Evolutionary conservation across 2,113 vertebrate species (phyloP).

Genomic region (Hirundichthys speculiger): DNA sequence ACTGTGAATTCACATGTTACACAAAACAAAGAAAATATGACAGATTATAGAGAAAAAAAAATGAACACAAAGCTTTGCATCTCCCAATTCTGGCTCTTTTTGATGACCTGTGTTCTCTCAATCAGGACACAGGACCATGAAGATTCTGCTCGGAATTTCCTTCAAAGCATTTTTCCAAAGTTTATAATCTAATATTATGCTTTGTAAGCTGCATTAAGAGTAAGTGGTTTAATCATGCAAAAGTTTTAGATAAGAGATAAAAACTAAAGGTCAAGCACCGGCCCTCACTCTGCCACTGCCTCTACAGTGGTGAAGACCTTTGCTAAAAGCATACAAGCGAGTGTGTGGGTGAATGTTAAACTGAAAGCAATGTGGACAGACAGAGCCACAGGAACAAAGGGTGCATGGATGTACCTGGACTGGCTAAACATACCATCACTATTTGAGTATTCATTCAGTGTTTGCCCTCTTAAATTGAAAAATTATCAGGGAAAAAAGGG

Average conservation of each 20-base stretch:
- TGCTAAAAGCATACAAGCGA: slow-evolving; percentile 43
- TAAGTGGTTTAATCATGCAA: slow-evolving; percentile 76
- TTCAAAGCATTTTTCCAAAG: slow-evolving; percentile 45
- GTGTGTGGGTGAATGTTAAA: slow-evolving; percentile 8
- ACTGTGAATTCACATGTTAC: background rate
- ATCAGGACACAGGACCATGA: slow-evolving; percentile 31
- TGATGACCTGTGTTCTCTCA: slow-evolving; percentile 35
- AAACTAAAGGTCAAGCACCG: slow-evolving; percentile 72
- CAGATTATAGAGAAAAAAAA: background rate
- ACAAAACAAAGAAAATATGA: background rate
- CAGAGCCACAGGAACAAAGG: slow-evolving; percentile 17
- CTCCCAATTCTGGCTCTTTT: background rate
- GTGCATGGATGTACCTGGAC: slow-evolving; percentile 25
- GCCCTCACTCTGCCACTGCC: slow-evolving; percentile 44
- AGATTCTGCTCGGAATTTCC: slow-evolving; percentile 41
- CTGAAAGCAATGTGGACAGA: slow-evolving; percentile 18
- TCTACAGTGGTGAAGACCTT: slow-evolving; percentile 62
- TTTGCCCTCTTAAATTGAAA: slow-evolving; percentile 89
- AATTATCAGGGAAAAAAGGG: slow-evolving; percentile 83
- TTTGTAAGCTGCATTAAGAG: slow-evolving; percentile 71
- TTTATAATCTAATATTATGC: slow-evolving; percentile 67
- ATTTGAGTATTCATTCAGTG: slow-evolving; percentile 83
- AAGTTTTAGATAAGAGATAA: slow-evolving; percentile 78
- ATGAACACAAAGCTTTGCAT: background rate
- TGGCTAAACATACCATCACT: slow-evolving; percentile 59